Evolutionary conservation across 2,888 invertebrate genomes (phyloP).

Genomic region (Lepidonotus clava): DNA sequence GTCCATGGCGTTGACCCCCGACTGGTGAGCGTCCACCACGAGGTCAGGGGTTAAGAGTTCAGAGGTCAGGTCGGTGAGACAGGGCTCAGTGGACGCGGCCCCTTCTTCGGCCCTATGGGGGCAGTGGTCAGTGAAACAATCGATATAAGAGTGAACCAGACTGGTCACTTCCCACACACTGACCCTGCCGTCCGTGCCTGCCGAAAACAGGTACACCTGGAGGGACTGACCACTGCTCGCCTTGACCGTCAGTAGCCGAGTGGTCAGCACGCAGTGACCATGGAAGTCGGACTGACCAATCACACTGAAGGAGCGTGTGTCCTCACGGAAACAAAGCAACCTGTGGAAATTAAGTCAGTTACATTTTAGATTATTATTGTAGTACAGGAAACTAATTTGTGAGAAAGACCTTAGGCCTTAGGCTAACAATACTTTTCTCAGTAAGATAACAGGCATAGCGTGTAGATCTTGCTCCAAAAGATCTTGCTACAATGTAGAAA

Average conservation of each 20-base stretch:
- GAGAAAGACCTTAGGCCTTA: no score
- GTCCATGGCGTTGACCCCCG: conserved; percentile 88
- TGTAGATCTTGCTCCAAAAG: no score
- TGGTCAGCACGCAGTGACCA: conserved; percentile 87
- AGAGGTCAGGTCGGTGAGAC: background rate
- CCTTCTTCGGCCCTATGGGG: background rate
- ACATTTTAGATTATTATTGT: no score
- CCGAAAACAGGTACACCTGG: conserved; percentile 82
- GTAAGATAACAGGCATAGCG: no score
- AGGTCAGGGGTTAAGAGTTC: conserved; percentile 41
- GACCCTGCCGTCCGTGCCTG: conserved; percentile 87
- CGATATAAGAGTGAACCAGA: conserved; percentile 58
- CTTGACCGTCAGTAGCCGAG: conserved; percentile 79
- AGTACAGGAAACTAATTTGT: no score
- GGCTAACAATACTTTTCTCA: no score
- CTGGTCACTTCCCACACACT: conserved; percentile 85
- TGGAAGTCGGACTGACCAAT: conserved; percentile 81
- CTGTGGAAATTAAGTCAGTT: no score
- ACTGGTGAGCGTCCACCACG: conserved; percentile 84
- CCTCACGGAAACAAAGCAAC: conserved; percentile 66
- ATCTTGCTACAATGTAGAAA: no score
- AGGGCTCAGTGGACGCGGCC: background rate
- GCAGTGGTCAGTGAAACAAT: background rate
- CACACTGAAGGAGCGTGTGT: conserved; percentile 64
- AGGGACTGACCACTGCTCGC: background rate